phyloP scores from a whole-genome alignment of 2,888 invertebrate genomes.

The Scelioninae gen. 2 region DNA sequence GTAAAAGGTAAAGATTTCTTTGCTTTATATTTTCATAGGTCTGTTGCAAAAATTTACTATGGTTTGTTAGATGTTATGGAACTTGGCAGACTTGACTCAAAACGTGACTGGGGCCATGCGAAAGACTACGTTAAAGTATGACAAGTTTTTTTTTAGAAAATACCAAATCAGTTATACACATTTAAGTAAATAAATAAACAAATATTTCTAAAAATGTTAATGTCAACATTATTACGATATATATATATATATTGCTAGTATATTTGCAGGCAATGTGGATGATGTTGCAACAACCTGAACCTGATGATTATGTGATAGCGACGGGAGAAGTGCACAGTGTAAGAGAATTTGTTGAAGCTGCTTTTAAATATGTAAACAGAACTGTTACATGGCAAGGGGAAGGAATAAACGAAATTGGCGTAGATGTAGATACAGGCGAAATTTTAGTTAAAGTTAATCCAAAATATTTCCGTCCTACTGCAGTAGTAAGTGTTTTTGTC shows the following conservation, averaged over 20 bases:
- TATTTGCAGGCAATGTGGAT: conserved; percentile 95
- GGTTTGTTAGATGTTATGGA: conserved; percentile 91
- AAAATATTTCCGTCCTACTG: conserved; percentile 97
- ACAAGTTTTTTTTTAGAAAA: conserved; percentile 15
- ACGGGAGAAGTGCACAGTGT: conserved; percentile 97
- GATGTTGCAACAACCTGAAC: conserved; percentile 94
- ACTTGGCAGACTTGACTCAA: conserved; percentile 95
- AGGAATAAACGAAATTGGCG: conserved; percentile 89
- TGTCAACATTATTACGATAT: no score
- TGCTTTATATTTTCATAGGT: conserved; percentile 71
- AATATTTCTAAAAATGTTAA: no score
- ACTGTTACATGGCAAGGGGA: conserved; percentile 91
- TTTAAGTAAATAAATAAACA: no score
- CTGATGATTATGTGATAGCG: conserved; percentile 98
- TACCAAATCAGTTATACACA: no score
- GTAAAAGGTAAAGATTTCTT: no score
- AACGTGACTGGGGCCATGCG: conserved; percentile 98
- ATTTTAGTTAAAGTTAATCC: conserved; percentile 92
- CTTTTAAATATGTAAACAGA: conserved; percentile 89
- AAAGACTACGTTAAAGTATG: conserved; percentile 94
- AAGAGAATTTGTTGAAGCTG: conserved; percentile 94
- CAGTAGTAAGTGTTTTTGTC: conserved; percentile 87
- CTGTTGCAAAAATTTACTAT: conserved; percentile 96
- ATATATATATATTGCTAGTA: no score
- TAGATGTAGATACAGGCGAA: conserved; percentile 80